A percentile compares a stretch with the other conserved stretches of the same genome.
phyloP scores from a whole-genome alignment of 2,797 vertebrate genomes.

The Sandelia bainsii region DNA sequence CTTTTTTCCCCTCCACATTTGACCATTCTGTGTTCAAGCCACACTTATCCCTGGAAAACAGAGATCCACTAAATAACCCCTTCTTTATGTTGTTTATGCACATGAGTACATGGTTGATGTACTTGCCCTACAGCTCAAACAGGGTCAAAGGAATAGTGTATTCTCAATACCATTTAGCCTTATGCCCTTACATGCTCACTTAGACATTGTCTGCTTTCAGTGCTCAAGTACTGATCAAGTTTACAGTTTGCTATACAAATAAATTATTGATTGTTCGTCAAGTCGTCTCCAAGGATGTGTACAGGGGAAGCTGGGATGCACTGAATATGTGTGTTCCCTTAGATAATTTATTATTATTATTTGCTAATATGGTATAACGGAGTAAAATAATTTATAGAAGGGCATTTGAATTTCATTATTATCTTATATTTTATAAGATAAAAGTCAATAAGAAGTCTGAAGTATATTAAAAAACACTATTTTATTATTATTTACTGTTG shows the following conservation, averaged over 20 bases:
- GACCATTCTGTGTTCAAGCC: constrained; percentile 42
- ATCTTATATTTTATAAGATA: neutral
- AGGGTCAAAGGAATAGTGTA: constrained; percentile 59
- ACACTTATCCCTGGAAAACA: constrained; percentile 69
- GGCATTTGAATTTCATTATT: neutral
- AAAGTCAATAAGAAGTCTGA: neutral
- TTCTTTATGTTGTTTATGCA: constrained; percentile 66
- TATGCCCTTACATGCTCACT: constrained; percentile 38
- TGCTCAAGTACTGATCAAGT: constrained; percentile 25
- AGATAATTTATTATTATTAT: neutral
- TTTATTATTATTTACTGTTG: too few relatives aligned
- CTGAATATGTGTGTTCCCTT: neutral
- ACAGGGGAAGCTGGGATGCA: neutral
- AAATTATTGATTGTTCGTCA: constrained; percentile 5
- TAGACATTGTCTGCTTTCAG: constrained; percentile 26
- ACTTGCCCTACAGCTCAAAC: constrained; percentile 67
- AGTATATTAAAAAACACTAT: neutral
- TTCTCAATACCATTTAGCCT: constrained; percentile 28
- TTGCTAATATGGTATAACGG: neutral
- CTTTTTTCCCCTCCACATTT: constrained; percentile 29
- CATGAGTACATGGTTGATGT: constrained; percentile 62
- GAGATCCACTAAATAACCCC: constrained; percentile 57
- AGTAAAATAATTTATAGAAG: neutral
- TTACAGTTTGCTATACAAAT: constrained; percentile 24
- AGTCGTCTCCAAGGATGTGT: neutral